Evolutionary conservation across 2,888 invertebrate species (phyloP).

Genomic region (Tryphoninae sp.): DNA sequence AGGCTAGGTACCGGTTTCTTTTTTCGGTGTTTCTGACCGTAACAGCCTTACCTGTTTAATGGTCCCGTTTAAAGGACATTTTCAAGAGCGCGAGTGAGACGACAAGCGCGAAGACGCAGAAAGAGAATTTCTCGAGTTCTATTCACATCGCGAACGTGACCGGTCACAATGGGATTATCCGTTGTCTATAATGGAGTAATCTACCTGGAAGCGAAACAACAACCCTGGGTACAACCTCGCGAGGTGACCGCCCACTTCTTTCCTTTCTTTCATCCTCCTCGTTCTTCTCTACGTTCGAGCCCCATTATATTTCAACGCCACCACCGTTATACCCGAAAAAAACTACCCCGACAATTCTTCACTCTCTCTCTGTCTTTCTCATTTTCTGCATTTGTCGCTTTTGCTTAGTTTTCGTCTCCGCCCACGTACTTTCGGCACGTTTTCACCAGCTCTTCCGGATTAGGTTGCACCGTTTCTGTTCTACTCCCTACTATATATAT

Average conservation of each 20-base stretch:
- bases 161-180: conserved; percentile 69
- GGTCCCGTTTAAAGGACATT: conserved; percentile 56
- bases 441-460: conserved; percentile 50
- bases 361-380: conserved; percentile 1
- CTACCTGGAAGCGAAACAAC: conserved; percentile 65
- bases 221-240: conserved; percentile 11
- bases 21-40: conserved; percentile 59
- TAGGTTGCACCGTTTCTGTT: conserved; percentile 41
- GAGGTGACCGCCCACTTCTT: conserved; percentile 33
- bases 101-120: no score
- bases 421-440: conserved; percentile 55
- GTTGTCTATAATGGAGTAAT: conserved; percentile 66
- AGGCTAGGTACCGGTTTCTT: conserved; percentile 59
- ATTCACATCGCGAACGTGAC: conserved; percentile 67
- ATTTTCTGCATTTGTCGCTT: conserved; percentile 1
- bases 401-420: conserved; percentile 36
- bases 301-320: conserved; percentile 51
- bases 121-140: conserved; percentile 41
- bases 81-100: conserved; percentile 2
- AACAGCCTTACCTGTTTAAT: conserved; percentile 65
- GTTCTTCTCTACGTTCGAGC: conserved; percentile 24
- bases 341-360: conserved; percentile 43
- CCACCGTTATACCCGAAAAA: conserved; percentile 48
- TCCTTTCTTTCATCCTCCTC: not conserved
- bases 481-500: conserved; percentile 4